Evolutionary conservation across 2,888 invertebrate genomes (phyloP), one percentile per base, ranked within the genome.

Genomic region (Nipponacmea schrenckii): DNA sequence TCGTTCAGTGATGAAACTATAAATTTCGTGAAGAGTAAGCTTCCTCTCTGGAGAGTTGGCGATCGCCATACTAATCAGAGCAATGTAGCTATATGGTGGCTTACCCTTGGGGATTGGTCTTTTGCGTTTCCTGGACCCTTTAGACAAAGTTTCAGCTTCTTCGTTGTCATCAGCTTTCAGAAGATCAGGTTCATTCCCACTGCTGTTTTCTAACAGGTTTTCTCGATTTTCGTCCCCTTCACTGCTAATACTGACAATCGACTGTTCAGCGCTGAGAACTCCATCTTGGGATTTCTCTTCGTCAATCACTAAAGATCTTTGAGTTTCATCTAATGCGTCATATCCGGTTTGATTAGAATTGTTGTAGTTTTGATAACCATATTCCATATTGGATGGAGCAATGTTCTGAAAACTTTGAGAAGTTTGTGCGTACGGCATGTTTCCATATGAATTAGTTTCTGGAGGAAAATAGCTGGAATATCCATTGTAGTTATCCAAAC

Each of bases 61-160:
- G 44, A 85, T 84, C 24, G 84, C 83, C 84, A 85, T 84, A 65
- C 82, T 81, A 67, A 85, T 84, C 31, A 85, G 77, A 7, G 85
- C 84, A 62, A 85, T 85, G 73, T 84, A 85, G 67, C 84, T 83
- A 79, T 85, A 85, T n/a, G 85, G 84, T 0, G 85, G 85, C 71
- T 85, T 85, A 48, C 84, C 84, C 50, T 78, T 77, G 5, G 83
- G 83, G 67, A 83, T 78, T 1, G 84, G 83, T 48, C 82, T 74
- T 67, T 84, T 85, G 31, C 85, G 74, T 68, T 79, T 79, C 56
- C 81, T 73, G 31, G 78, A 74, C 45, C 71, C 74, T 27, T 44
- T 48, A 1, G 66, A 39, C 26, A 46, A 39, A 17, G 70, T 20
- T 24, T 45, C 63, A n/a, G 24, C 27, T 27, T 69, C 69, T 26